phyloP scores from a whole-genome alignment of 2,113 vertebrate species.

The Camelus dromedarius region DNA sequence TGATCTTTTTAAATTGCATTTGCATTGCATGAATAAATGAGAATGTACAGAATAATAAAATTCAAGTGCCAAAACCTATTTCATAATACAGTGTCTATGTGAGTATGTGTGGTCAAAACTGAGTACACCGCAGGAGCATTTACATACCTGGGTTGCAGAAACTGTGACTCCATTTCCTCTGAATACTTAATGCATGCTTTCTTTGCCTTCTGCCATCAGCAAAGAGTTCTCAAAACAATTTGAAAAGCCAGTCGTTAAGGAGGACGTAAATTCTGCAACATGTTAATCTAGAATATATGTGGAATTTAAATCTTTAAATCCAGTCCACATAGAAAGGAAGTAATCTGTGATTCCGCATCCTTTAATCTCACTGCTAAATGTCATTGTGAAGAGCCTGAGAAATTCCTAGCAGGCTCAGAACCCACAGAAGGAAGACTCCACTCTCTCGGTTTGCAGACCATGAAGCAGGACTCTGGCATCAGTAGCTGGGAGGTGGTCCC shows the following conservation, averaged over 20 bases:
- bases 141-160: neutral
- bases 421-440: neutral
- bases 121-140: neutral
- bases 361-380: neutral
- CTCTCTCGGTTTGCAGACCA: neutral
- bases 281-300: neutral
- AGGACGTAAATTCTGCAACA: neutral
- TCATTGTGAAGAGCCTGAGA: neutral
- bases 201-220: neutral
- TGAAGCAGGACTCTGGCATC: too few species aligned
- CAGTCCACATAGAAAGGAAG: neutral
- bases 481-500: fast-evolving
- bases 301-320: neutral
- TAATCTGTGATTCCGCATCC: neutral
- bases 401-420: neutral
- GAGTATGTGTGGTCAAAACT: neutral
- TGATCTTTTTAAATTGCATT: neutral
- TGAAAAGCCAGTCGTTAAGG: neutral
- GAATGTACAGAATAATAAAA: neutral
- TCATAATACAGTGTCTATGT: neutral
- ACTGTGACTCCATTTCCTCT: neutral
- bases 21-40: neutral
- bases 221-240: neutral
- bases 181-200: neutral
- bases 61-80: neutral